A percentile compares a stretch with the other conserved stretches of the same genome.
phyloP scores from a whole-genome alignment of 2,113 vertebrate genomes.

The Mirza zaza region DNA sequence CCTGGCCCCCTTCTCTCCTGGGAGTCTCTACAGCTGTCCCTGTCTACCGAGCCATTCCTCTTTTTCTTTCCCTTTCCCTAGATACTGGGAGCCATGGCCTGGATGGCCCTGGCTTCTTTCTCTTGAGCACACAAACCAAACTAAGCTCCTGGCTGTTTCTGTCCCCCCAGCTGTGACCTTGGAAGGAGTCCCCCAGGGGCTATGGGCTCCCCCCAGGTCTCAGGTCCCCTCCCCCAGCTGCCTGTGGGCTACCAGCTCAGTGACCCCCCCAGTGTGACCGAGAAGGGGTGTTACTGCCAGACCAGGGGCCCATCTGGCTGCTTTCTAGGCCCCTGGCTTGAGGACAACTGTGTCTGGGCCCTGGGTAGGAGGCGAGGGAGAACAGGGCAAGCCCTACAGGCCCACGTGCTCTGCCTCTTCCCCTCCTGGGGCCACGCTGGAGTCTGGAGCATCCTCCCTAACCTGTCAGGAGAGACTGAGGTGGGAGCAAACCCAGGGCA shows the following conservation, averaged over 20 bases:
- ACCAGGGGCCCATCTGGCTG: neutral
- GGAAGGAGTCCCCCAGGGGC: neutral
- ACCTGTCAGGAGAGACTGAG: neutral
- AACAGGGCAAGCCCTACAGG: neutral
- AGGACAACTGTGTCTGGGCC: neutral
- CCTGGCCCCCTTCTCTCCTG: neutral
- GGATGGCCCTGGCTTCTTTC: neutral
- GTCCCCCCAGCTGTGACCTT: neutral
- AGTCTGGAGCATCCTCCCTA: neutral
- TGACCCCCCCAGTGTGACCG: neutral
- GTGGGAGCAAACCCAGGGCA: neutral
- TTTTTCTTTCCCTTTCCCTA: neutral
- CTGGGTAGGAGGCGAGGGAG: neutral
- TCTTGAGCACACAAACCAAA: neutral
- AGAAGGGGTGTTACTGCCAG: neutral
- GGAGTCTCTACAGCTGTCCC: neutral
- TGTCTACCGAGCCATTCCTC: neutral
- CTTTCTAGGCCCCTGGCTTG: neutral
- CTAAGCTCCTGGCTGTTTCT: neutral
- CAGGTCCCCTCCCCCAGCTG: neutral
- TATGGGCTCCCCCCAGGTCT: neutral
- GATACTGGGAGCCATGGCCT: neutral
- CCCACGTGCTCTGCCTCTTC: accelerated
- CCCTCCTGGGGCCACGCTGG: neutral
- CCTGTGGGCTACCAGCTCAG: neutral